Base-by-base conservation (phyloP, 2,113 vertebrate species). In the Xiphophorus hellerii region DNA sequence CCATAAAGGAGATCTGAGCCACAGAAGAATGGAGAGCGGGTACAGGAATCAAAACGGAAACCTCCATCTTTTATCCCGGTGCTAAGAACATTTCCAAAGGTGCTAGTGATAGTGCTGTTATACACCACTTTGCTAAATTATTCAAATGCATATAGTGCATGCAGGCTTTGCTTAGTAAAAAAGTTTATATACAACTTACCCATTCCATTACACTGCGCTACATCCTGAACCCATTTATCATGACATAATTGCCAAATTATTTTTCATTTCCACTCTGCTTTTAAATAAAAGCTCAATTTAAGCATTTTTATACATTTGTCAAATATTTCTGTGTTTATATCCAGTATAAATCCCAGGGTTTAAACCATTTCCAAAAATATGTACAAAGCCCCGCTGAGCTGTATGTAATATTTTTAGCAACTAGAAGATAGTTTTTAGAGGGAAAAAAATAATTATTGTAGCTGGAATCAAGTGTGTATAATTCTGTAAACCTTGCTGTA, bases 401-500 rank as follows among this genome's bases (percentile, higher is more conserved):
- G 91, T 93, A 91, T 92, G 84, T 92, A 90, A 90, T 93, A 91
- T 87, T 75, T 84, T 80, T 79, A 82, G 80, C 86, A 85, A 62
- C 81, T 88, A 90, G 84, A 84, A 84, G 66, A 86, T 84, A 72
- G 85, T 87, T 89, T 79, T 87, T 78, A 87, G 73, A 76, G 75
- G 78, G 71, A 28, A 66, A 42, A 66, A 17, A 67, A 42, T 4
- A 42, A 66, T 8, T 80, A 83, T 89, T 90, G 78, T 92, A 92
- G 92, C 89, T 90, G 77, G 85, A 91, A 90, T 92, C 87, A 91
- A 91, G 71, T 93, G 90, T 95, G 91, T 94, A 92, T 94, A 95
- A 92, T 92, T 93, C 91, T 94, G 88, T 89, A 92, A 94, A 92
- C 86, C 89, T 92, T 94, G 88, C 87, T 95, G 93, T 95, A 93